Conservation (phyloP, 2,888 invertebrate species). For the Cosmorhoe ocellata region DNA sequence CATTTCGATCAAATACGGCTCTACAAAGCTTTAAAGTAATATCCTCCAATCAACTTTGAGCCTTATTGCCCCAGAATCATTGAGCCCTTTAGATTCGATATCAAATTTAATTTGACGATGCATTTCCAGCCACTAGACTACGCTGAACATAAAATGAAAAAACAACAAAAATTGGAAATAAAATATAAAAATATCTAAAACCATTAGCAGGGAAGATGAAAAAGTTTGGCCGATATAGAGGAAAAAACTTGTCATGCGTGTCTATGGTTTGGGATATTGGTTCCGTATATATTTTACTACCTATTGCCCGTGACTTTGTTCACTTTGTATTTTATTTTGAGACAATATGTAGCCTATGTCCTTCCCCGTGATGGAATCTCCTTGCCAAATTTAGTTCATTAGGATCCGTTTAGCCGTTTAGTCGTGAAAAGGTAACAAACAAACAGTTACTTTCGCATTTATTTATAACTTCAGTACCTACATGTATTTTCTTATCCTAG, state of each 20-base stretch:
- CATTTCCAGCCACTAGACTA: conserved; percentile 41
- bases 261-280: background rate
- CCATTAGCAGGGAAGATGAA: conserved; percentile 32
- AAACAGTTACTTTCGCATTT: too few relatives aligned
- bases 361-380: too few relatives aligned
- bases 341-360: too few relatives aligned
- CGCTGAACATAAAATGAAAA: conserved; percentile 37
- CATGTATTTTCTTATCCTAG: too few relatives aligned
- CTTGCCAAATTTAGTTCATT: too few relatives aligned
- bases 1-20: conserved; percentile 1
- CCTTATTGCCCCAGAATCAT: background rate
- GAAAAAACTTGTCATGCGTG: conserved; percentile 27
- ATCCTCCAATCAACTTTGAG: conserved; percentile 3
- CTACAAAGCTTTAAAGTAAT: too few relatives aligned
- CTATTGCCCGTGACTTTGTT: too few relatives aligned
- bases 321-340: too few relatives aligned
- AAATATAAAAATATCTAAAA: conserved; percentile 32
- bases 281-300: conserved; percentile 22
- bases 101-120: conserved; percentile 37
- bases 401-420: too few relatives aligned
- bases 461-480: too few relatives aligned
- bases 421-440: too few relatives aligned
- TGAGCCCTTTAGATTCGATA: conserved; percentile 18
- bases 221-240: conserved; percentile 23
- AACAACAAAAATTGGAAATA: conserved; percentile 38